Base-by-base conservation (phyloP, 2,888 invertebrate species). In the Stegophylla sp. region DNA sequence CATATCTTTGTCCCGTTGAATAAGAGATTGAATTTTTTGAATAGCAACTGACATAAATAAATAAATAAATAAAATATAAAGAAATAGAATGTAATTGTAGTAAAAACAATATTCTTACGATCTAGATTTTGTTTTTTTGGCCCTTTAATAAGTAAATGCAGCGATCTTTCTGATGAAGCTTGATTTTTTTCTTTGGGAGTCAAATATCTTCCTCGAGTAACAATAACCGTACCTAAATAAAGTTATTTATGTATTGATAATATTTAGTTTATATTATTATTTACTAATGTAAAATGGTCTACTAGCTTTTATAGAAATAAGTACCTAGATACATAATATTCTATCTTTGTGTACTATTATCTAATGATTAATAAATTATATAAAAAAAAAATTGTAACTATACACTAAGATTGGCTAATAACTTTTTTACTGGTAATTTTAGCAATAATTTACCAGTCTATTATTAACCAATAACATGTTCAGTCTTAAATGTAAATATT, bases 181-280 rank as follows among this genome's bases (percentile, higher is more conserved):
- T 85, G 86, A 61, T 84, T 85, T 83, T 85, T 86, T 82, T 88
- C 88, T 74, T 87, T 87, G 48, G 85, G 86, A 26, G 85, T 85
- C 10, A 89, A 87, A 83, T 87, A 89, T 26, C 89, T 85, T 26
- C 89, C 89, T 83, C 88, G 86, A 5, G 89, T 89, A 13, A 88
- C 88, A 17, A 89, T 87, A 64, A 88, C 88, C 73, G 89, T 88
- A 45, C 88, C 88, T 86, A 87, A 86, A 82, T 85, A 66, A 56
- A 51, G 2, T 51, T 17, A 17, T 51, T 51, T 51, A 4, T 51
- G 3, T 34, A 34, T 34, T 34, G 7, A 34, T 7, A 34, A n/a
- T n/a, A n/a, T n/a, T n/a, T n/a, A n/a, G n/a, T n/a, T n/a, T n/a
- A n/a, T n/a, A n/a, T n/a, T n/a, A n/a, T n/a, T n/a, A n/a, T n/a